Base-by-base conservation (phyloP, 2,797 vertebrate species). In the Balearica regulorum region DNA sequence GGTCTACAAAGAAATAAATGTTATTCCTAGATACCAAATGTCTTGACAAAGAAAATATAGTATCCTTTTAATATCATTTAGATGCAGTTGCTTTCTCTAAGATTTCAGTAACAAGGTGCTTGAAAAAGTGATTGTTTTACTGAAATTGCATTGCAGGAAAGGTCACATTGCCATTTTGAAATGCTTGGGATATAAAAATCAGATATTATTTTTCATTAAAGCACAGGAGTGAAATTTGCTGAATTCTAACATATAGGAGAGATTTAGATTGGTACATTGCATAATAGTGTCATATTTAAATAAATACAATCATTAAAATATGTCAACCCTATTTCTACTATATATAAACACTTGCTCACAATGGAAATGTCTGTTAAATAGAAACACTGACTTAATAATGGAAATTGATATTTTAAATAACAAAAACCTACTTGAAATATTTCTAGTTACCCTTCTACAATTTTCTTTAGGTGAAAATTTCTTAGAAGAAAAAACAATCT, bases 111-210 rank as follows among this genome's bases (percentile, higher is more conserved):
- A 55, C 44, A 58, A 76, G 35, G 41, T 17, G 43, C 16, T 84
- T 96, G 93, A 86, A 81, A 90, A 94, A 64, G 75, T 25, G 79
- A 77, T 82, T 88, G 53, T 94, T 94, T 91, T 88, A 22, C 46
- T 68, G 76, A 95, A 82, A 91, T 77, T 93, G 13, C 22, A 48
- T 43, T 51, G 46, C 15, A 2, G 37, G 82, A 90, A 90, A 89
- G n/a, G 66, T 72, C 83, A 65, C 48, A 33, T 49, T 83, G 43
- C 48, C 53, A 89, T 85, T 88, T 78, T 83, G 71, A 95, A 96
- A 93, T 28, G 49, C 11, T 89, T 62, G 78, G 17, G 43, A 44
- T 82, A 35, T 87, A 83, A 92, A 95, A 93, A 87, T 61, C n/a
- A 86, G 62, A 18, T 66, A 71, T 64, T 70, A n/a, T 61, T 72